phyloP scores from a whole-genome alignment of 2,797 vertebrate species.

The Sebastes oblongus region DNA sequence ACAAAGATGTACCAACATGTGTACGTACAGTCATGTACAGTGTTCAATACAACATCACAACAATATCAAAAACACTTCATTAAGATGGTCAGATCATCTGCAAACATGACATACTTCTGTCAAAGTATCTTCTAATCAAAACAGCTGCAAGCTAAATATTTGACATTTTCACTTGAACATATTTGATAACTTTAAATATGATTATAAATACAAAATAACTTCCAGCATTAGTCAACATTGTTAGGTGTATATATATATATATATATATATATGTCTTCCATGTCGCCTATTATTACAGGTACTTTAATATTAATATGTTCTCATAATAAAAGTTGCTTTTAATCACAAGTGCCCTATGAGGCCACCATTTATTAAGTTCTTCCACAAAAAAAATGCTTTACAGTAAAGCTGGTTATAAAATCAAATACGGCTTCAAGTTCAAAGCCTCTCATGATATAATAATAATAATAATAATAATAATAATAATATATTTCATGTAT shows the following conservation, averaged over 20 bases:
- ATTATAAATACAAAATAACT: not conserved
- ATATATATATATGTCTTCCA: not conserved
- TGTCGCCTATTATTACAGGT: constrained; percentile 37
- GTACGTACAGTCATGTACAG: constrained; percentile 66
- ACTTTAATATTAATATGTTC: constrained; percentile 10
- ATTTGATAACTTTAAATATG: not conserved
- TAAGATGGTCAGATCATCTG: not conserved
- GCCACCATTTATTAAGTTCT: not conserved
- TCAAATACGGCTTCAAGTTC: constrained; percentile 5
- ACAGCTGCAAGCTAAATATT: not conserved
- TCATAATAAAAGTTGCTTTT: not conserved
- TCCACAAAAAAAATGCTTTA: not conserved
- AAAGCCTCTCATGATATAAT: constrained; percentile 2
- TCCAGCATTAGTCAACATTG: not conserved
- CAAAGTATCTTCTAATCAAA: not conserved
- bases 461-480: not conserved
- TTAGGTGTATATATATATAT: not conserved
- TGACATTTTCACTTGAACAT: not conserved
- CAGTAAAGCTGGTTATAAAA: not conserved
- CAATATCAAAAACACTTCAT: constrained; percentile 1
- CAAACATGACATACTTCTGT: not conserved
- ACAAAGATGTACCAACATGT: constrained; percentile 13
- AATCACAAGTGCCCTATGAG: not conserved
- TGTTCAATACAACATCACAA: constrained; percentile 23
- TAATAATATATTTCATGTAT: not conserved